Percentiles rank a stretch among this genome's conserved stretches.
phyloP scores from a whole-genome alignment of 2,888 invertebrate genomes.

The Chaetoderma sp. region DNA sequence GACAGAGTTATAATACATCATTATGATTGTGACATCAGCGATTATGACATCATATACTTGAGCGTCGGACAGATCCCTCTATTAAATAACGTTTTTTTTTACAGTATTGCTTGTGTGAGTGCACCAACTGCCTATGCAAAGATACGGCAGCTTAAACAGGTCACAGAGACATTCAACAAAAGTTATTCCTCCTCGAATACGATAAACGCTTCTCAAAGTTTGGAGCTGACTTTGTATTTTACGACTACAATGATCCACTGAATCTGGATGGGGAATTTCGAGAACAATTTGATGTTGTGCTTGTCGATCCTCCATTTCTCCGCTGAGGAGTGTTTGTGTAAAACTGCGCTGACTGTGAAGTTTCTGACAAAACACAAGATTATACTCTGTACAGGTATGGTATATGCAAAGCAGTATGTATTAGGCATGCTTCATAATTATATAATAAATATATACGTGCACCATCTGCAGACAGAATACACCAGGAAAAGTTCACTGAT shows the following conservation, averaged over 20 bases:
- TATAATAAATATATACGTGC: slow-evolving; percentile 16
- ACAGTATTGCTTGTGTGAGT: slow-evolving; percentile 83
- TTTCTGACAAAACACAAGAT: slow-evolving; percentile 81
- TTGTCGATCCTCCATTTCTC: slow-evolving; percentile 95
- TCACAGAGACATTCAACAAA: slow-evolving; percentile 29
- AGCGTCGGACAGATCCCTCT: too few species aligned
- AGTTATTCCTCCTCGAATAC: slow-evolving; percentile 79
- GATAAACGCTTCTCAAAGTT: slow-evolving; percentile 85
- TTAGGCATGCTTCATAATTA: background rate
- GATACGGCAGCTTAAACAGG: slow-evolving; percentile 59
- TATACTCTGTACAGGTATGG: slow-evolving; percentile 83
- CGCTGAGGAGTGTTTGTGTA: slow-evolving; percentile 89
- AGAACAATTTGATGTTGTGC: slow-evolving; percentile 81
- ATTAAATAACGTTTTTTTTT: too few species aligned
- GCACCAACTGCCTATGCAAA: slow-evolving; percentile 86
- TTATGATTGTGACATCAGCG: too few species aligned
- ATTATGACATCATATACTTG: too few species aligned
- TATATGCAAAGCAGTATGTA: background rate
- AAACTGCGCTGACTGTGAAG: slow-evolving; percentile 83
- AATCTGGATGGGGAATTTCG: slow-evolving; percentile 76
- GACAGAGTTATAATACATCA: too few species aligned
- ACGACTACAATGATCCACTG: slow-evolving; percentile 87
- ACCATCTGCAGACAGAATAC: too few species aligned
- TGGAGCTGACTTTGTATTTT: slow-evolving; percentile 84
- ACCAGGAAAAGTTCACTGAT: too few species aligned